Evolutionary conservation across 2,797 vertebrate genomes (phyloP).

Genomic region (Pseudotriccus pelzelni): DNA sequence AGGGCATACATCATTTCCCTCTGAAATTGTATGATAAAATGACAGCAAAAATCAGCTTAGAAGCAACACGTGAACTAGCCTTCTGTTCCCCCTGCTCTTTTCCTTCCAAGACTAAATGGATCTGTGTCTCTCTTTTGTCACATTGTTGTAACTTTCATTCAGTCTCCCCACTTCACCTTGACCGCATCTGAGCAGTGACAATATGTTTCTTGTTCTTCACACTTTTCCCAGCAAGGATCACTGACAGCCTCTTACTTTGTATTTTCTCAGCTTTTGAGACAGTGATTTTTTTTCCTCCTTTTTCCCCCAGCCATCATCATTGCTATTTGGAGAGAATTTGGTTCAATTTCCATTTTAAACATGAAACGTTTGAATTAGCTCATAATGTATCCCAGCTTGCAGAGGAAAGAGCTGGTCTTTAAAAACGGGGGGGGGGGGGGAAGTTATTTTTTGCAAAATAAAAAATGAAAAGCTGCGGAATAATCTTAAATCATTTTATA

Average conservation of each 20-base stretch:
- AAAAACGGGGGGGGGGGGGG: not conserved
- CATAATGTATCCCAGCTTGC: conserved; percentile 5
- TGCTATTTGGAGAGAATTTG: conserved; percentile 42
- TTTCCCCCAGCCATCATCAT: conserved; percentile 7
- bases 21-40: conserved; percentile 67
- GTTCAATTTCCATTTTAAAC: conserved; percentile 62
- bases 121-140: conserved; percentile 67
- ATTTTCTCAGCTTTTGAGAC: conserved; percentile 32
- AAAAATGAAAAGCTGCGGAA: conserved; percentile 55
- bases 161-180: conserved; percentile 58
- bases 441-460: conserved; percentile 22
- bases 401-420: not conserved
- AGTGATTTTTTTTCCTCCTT: not conserved
- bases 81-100: conserved; percentile 64
- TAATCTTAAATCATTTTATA: conserved; percentile 59
- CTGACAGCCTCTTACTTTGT: conserved; percentile 52
- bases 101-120: conserved; percentile 59
- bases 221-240: conserved; percentile 66
- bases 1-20: conserved; percentile 70
- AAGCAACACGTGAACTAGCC: conserved; percentile 51
- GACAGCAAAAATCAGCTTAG: conserved; percentile 65
- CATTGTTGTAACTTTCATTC: conserved; percentile 66
- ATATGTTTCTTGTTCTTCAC: conserved; percentile 61
- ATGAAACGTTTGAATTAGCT: conserved; percentile 51
- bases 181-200: conserved; percentile 55